Evolutionary conservation across 2,888 invertebrate genomes (phyloP).

Genomic region (Clistopyga incitator): DNA sequence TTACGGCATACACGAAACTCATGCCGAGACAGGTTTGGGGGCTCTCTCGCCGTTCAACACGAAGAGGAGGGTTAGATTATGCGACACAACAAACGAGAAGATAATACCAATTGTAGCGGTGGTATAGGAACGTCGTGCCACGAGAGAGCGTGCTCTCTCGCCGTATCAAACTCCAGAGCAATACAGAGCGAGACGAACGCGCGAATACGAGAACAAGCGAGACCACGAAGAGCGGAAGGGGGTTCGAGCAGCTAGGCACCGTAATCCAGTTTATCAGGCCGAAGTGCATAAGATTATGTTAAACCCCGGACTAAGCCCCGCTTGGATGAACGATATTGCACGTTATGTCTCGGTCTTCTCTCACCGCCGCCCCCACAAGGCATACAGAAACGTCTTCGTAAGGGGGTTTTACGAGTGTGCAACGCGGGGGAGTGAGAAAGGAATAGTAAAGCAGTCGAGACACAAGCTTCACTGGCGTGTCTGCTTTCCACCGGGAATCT

Average conservation of each 20-base stretch:
- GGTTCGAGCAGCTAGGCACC: constrained; percentile 58
- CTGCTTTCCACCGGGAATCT: constrained; percentile 14
- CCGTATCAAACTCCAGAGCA: constrained; percentile 51
- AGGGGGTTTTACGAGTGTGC: constrained; percentile 19
- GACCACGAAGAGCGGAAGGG: constrained; percentile 5
- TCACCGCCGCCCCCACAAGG: constrained; percentile 7
- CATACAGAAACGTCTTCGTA: constrained; percentile 17
- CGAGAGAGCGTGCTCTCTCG: constrained; percentile 34
- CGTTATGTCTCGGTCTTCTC: constrained; percentile 69
- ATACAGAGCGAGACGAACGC: constrained; percentile 34
- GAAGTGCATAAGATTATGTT: constrained; percentile 79
- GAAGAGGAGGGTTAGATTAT: constrained; percentile 37
- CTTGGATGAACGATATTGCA: constrained; percentile 77
- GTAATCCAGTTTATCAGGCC: constrained; percentile 79
- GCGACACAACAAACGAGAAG: constrained; percentile 58
- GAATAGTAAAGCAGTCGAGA: not conserved
- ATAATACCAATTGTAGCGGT: constrained; percentile 40
- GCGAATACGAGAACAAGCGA: constrained; percentile 28
- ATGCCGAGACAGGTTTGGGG: not conserved
- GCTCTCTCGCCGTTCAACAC: not conserved
- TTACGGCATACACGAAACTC: constrained; percentile 26
- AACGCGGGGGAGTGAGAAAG: not conserved
- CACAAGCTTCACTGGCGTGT: not conserved
- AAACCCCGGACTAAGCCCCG: constrained; percentile 75
- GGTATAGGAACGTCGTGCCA: constrained; percentile 12